Percentiles rank a stretch among this genome's conserved stretches.
phyloP scores from a whole-genome alignment of 2,797 vertebrate species.

The Melanotaenia nigrans region DNA sequence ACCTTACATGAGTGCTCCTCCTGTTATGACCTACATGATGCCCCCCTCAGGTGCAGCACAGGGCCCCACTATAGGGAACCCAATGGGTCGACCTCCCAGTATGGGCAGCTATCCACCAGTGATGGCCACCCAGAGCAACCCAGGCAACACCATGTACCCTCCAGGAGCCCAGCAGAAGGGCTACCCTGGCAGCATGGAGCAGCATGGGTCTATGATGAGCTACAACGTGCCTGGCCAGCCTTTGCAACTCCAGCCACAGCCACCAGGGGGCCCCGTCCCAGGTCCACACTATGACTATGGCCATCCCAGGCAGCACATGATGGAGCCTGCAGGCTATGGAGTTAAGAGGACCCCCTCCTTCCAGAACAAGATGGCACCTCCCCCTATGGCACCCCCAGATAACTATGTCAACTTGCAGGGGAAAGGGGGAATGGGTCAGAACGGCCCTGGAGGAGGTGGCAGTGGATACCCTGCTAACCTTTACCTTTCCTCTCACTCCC shows the following conservation, averaged over 20 bases:
- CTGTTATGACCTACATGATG: constrained; percentile 91
- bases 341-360: constrained; percentile 95
- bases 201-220: constrained; percentile 85
- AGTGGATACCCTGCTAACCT: constrained; percentile 85
- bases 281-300: constrained; percentile 84
- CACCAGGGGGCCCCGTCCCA: constrained; percentile 83
- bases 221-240: constrained; percentile 87
- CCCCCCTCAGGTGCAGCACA: constrained; percentile 84
- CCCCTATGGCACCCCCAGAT: constrained; percentile 81
- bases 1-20: constrained; percentile 84
- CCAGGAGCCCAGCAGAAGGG: constrained; percentile 87
- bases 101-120: constrained; percentile 83
- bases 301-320: constrained; percentile 88
- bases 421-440: constrained; percentile 88
- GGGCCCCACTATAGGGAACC: constrained; percentile 84
- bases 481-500: constrained; percentile 87
- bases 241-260: constrained; percentile 84
- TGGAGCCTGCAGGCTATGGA: constrained; percentile 87
- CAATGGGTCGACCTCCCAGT: constrained; percentile 86
- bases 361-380: constrained; percentile 89
- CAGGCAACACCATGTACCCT: constrained; percentile 79
- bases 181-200: constrained; percentile 86
- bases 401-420: constrained; percentile 87
- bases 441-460: constrained; percentile 72
- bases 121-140: constrained; percentile 77